These are phyloP conservation scores for Drosophila oshimai DNA, from an alignment of 1,140 invertebrate genomes.

Conservation along the genomic window DNA sequence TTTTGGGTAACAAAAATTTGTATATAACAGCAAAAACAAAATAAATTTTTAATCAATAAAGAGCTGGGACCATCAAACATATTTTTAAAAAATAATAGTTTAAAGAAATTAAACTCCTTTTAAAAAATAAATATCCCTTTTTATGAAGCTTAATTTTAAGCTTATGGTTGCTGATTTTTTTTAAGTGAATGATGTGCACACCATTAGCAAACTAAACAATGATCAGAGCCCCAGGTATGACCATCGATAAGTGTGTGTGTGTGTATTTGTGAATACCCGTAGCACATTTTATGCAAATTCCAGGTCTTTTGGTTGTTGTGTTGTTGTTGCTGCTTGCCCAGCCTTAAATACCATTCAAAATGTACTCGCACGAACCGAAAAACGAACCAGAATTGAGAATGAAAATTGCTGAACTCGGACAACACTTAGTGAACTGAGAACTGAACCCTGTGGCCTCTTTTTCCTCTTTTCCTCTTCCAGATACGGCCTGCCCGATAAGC, in stretches of 20 bases:
- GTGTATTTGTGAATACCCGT: constrained; percentile 10
- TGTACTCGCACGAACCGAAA: constrained; percentile 32
- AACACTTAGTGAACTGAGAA: constrained; percentile 30
- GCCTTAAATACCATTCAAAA: constrained; percentile 67
- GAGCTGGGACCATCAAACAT: no score
- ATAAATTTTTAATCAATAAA: no score
- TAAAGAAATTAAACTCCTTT: no score
- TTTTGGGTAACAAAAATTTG: not conserved
- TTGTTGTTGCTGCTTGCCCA: not conserved
- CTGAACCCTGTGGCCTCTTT: constrained; percentile 6
- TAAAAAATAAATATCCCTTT: not conserved
- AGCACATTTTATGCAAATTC: constrained; percentile 76
- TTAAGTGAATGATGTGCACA: constrained; percentile 28
- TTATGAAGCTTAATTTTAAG: not conserved
- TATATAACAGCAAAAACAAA: not conserved
- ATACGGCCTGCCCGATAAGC: constrained; percentile 88
- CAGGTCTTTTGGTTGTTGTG: constrained; percentile 19
- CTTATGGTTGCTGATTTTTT: not conserved
- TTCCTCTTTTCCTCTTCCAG: constrained; percentile 48
- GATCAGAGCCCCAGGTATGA: constrained; percentile 12
- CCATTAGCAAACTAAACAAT: constrained; percentile 73
- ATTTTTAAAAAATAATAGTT: no score
- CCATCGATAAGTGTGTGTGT: not conserved
- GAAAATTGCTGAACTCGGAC: constrained; percentile 50
- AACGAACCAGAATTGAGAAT: constrained; percentile 25